Evolutionary conservation across 2,888 invertebrate species (phyloP), one percentile per base, ranked within the genome.

Genomic region (Heliconius cydno): DNA sequence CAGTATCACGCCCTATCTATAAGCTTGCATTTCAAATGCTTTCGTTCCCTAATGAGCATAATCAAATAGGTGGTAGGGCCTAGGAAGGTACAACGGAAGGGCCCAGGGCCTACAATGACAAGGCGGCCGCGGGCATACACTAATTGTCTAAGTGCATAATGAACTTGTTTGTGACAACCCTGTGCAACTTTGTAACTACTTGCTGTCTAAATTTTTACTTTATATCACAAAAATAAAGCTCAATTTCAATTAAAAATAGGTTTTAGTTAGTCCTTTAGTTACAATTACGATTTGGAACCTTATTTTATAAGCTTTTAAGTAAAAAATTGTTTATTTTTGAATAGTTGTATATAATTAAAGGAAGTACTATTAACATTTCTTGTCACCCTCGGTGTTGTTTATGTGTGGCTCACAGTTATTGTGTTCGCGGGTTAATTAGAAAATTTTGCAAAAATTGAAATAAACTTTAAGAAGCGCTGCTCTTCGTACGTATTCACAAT

Each of bases 91-190:
- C 87, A 86, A 87, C 91, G 93, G 93, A 92, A 93, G 84, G 87
- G 90, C 92, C 87, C 86, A 88, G 88, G 91, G 92, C 88, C 88
- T 88, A 89, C 89, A 89, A 87, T 88, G 89, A 85, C 86, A 81
- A 85, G 85, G 84, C 84, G 85, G 87, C 92, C 88, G 86, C 89
- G 83, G 88, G 93, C 91, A 89, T 93, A 93, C 94, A 94, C 90
- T 94, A 93, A 94, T 94, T 94, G 93, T 94, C 90, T 94, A 94
- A 94, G 94, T 94, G 93, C 89, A 93, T 94, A 94, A 94, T 93
- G 90, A 94, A 93, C 93, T 93, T 93, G 89, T 93, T 91, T 89
- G 89, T 87, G 88, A 88, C 91, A 92, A 88, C 92, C 92, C 91
- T 92, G 87, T 85, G 85, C 84, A 87, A 87, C 85, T 88, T 88